phyloP scores from a whole-genome alignment of 2,113 vertebrate species.

The Epinephelus cyanopodus region DNA sequence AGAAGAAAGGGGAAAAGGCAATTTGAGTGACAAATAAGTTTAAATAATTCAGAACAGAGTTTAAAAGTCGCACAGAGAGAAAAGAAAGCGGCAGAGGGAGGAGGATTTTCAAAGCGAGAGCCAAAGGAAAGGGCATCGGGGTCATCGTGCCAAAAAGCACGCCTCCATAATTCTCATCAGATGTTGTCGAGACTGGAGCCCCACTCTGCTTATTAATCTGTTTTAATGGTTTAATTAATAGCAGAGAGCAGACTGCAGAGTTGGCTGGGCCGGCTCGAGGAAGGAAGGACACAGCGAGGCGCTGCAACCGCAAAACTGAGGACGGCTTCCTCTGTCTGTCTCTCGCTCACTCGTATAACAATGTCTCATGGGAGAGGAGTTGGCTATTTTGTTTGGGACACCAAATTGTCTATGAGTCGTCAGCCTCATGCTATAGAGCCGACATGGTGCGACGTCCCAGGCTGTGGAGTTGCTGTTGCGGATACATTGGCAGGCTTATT shows the following conservation, averaged over 20 bases:
- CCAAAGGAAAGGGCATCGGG: slow-evolving; percentile 47
- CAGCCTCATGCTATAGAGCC: not conserved
- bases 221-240: slow-evolving; percentile 76
- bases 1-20: not conserved
- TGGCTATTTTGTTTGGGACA: slow-evolving; percentile 8
- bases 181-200: slow-evolving; percentile 68
- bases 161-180: slow-evolving; percentile 65
- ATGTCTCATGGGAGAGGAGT: not conserved
- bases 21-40: slow-evolving; percentile 18
- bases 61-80: not conserved
- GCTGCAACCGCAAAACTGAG: slow-evolving; percentile 55
- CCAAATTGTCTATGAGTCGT: not conserved
- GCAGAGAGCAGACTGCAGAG: slow-evolving; percentile 62
- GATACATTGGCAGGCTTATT: slow-evolving; percentile 21
- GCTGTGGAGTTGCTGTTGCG: not conserved
- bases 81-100: not conserved
- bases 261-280: slow-evolving; percentile 36
- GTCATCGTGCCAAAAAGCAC: slow-evolving; percentile 52
- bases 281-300: slow-evolving; percentile 68
- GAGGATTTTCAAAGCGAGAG: slow-evolving; percentile 26
- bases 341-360: slow-evolving; percentile 12
- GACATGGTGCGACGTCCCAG: not conserved
- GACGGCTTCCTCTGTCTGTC: slow-evolving; percentile 45
- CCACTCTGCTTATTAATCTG: slow-evolving; percentile 64
- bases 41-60: slow-evolving; percentile 20